Conservation (phyloP, 2,113 vertebrate species). For the Junco hyemalis region DNA sequence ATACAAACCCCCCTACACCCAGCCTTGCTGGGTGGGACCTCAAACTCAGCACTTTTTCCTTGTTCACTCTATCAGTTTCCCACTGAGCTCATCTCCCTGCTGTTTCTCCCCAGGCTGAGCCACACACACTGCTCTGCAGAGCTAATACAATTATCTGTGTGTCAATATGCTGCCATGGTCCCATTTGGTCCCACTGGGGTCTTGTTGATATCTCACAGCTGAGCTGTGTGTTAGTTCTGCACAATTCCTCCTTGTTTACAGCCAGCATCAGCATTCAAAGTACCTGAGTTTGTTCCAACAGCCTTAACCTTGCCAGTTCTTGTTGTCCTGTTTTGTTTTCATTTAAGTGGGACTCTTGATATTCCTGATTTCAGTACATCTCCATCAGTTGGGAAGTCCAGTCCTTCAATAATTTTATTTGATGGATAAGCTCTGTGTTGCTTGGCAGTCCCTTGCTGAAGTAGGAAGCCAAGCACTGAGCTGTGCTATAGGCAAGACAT, state of each 20-base stretch:
- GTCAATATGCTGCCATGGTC: neutral
- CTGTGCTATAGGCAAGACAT: neutral
- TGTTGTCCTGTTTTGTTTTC: neutral
- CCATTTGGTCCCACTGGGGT: slow-evolving; percentile 21
- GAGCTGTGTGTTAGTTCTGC: slow-evolving; percentile 27
- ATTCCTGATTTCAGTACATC: neutral
- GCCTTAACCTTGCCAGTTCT: neutral
- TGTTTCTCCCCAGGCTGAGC: slow-evolving; percentile 3
- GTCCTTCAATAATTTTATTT: neutral
- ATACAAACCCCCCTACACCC: neutral
- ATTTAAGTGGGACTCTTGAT: neutral
- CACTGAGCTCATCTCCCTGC: neutral
- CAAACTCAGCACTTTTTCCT: neutral
- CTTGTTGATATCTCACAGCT: slow-evolving; percentile 11
- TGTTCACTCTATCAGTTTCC: neutral
- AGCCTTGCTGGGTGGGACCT: neutral
- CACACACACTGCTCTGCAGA: neutral
- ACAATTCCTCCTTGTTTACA: neutral
- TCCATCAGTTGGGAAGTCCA: neutral
- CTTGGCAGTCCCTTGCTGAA: neutral
- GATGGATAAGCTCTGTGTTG: neutral
- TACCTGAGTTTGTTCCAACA: neutral
- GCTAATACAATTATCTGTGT: slow-evolving; percentile 29
- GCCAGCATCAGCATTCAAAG: neutral
- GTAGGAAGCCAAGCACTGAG: neutral